Evolutionary conservation across 2,113 vertebrate genomes (phyloP), one percentile per base, ranked within the genome.

Genomic region (Triplophysa dalaica): DNA sequence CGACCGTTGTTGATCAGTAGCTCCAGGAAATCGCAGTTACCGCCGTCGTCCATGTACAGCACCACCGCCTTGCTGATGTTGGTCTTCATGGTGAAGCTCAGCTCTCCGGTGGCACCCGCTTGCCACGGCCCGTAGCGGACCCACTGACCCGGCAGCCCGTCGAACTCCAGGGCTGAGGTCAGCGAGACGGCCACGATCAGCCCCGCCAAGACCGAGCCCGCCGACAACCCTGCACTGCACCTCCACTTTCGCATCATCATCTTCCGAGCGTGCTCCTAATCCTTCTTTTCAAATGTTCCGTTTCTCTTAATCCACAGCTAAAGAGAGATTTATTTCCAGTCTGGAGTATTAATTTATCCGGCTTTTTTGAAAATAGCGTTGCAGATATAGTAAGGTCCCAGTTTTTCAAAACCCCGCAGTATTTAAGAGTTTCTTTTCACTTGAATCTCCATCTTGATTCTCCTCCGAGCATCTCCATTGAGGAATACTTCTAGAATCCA

Each of bases 1-100:
- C 95, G 92, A 1, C 97, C 94, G 0, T 94, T 95, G 4, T 88
- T 86, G 19, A 98, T 86, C 74, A 96, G 89, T 17, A 98, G 93
- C 93, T 98, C 96, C 91, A 98, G 83, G 89, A 98, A 98, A 91
- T 98, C 96, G 1, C 97, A 98, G 92, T 97, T 94, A 11, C 97
- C 97, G 0, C 96, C 96, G 13, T 98, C 97, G 8, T 98, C 97
- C 80, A 96, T 86, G 85, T 98, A 98, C 58, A 98, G 94, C 82
- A 98, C 91, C 84, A 98, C 84, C 0, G 95, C 94, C 82, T 94
- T 94, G 65, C 93, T 94, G 83, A 92, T 75, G 87, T 98, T 98
- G 78, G 95, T 97, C 86, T 95, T 94, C 73, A 98, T 78, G 68
- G 94, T 94, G 84, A 98, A 97, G 88, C 94, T 98, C 75, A 98